Conservation (phyloP, 2,888 invertebrate species). For the Ormyrus thymus region DNA sequence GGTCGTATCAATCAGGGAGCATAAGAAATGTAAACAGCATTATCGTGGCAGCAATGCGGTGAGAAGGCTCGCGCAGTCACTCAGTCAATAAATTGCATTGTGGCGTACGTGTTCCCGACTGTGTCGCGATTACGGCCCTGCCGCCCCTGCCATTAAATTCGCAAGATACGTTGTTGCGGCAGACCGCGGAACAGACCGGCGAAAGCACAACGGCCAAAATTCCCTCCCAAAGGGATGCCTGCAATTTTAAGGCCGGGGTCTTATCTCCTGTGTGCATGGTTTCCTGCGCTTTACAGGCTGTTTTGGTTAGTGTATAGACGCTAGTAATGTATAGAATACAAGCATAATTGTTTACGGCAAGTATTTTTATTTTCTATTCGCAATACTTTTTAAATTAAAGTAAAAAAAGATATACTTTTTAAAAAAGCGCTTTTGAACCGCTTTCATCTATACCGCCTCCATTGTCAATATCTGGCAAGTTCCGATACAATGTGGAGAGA, state of each 20-base stretch:
- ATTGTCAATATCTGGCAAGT: constrained; percentile 16
- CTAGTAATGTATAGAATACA: too few relatives aligned
- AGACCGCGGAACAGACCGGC: constrained; percentile 36
- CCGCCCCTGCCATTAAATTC: constrained; percentile 41
- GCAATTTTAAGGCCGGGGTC: not conserved
- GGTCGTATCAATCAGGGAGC: constrained; percentile 21
- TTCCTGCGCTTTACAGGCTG: too few relatives aligned
- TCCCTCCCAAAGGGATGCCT: not conserved
- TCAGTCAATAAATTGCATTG: constrained; percentile 51
- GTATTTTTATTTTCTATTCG: too few relatives aligned
- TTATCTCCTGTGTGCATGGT: not conserved
- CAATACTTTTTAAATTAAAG: too few relatives aligned
- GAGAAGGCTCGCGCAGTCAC: constrained; percentile 1
- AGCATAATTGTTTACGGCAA: too few relatives aligned
- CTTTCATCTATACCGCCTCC: too few relatives aligned
- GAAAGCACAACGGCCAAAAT: constrained; percentile 11
- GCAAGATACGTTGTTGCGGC: constrained; percentile 51
- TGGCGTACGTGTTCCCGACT: constrained; percentile 17
- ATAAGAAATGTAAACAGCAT: constrained; percentile 43
- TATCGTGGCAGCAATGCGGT: constrained; percentile 6
- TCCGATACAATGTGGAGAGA: not conserved
- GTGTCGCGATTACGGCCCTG: constrained; percentile 32
- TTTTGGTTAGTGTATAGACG: too few relatives aligned
- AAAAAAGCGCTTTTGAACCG: too few relatives aligned
- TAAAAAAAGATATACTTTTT: too few relatives aligned